Evolutionary conservation across 2,113 vertebrate species (phyloP), one percentile per base, ranked within the genome.

Genomic region (Limnothrissa miodon): DNA sequence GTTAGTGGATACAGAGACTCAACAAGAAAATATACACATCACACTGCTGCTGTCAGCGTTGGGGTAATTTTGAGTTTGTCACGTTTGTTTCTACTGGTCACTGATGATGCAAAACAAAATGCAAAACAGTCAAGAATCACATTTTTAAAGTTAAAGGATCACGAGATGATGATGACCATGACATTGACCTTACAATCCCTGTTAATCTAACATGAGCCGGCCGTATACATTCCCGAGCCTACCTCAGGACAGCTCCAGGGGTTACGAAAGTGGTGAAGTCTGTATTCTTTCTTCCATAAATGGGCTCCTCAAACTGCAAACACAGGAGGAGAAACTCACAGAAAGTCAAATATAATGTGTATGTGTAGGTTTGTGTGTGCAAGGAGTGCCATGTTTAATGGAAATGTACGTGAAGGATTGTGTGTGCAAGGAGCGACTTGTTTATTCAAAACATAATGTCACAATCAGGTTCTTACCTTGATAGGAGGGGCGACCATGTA

Each of bases 201-300:
- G 59, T 29, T n/a, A 9, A 25, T 5, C 56, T 62, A 62, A 29
- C 10, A 11, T 62, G 53, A 56, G 5, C 21, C 5, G 5, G n/a
- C 29, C 8, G 7, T 11, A 62, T 25, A 62, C 56, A 33, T 19
- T 78, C 33, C 79, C 25, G 5, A 33, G 10, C 45, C 48, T 87
- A 95, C 95, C 94, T 95, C 87, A 95, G 90, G 17, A 95, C 90
- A 78, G 94, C 92, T 87, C 94, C 95, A 0, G 95, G 94, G 0
- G 92, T 95, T 86, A 95, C 93, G 85, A 94, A 95, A 0, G 92
- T 95, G 0, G 94, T 93, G 88, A 95, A 95, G 86, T 95, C 93
- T 2, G 92, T 93, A 85, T 94, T 87, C 1, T 87, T 78, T 83
- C 87, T 93, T 80, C 95, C 95, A 2, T 94, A 95, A 83, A 95